A percentile compares a stretch with the other conserved stretches of the same genome.
Conservation (phyloP, 2,113 vertebrate genomes). For the Mus spicilegus region DNA sequence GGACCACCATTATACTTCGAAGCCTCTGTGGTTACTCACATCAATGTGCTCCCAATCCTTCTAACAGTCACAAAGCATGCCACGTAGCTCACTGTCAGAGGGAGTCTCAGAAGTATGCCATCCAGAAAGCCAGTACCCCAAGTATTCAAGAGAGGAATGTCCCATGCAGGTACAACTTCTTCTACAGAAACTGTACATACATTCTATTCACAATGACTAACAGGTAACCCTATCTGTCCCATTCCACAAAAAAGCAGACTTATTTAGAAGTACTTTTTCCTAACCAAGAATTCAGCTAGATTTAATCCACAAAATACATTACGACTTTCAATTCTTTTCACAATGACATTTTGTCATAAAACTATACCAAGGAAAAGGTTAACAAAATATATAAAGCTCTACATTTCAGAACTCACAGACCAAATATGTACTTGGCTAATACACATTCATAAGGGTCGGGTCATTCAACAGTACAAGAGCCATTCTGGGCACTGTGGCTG, state of each 20-base stretch:
- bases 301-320: slow-evolving; percentile 27
- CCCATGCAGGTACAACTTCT: not conserved
- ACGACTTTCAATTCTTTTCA: slow-evolving; percentile 45
- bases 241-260: slow-evolving; percentile 1
- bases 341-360: slow-evolving; percentile 32
- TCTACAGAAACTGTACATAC: not conserved
- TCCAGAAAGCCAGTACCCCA: not conserved
- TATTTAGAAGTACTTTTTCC: slow-evolving; percentile 22
- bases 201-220: not conserved
- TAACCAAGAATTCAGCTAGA: slow-evolving; percentile 16
- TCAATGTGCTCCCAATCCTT: not conserved
- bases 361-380: not conserved
- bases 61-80: not conserved
- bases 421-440: not conserved
- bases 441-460: not conserved
- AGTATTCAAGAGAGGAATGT: not conserved
- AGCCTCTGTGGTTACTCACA: not conserved
- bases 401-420: not conserved
- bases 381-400: not conserved
- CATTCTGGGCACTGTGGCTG: not conserved
- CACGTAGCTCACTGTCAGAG: not conserved
- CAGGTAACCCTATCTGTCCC: not conserved
- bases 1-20: not conserved
- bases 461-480: not conserved
- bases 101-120: not conserved